Evolutionary conservation across 1,140 invertebrate genomes (phyloP), one percentile per base, ranked within the genome.

Genomic region (Tribolium castaneum): DNA sequence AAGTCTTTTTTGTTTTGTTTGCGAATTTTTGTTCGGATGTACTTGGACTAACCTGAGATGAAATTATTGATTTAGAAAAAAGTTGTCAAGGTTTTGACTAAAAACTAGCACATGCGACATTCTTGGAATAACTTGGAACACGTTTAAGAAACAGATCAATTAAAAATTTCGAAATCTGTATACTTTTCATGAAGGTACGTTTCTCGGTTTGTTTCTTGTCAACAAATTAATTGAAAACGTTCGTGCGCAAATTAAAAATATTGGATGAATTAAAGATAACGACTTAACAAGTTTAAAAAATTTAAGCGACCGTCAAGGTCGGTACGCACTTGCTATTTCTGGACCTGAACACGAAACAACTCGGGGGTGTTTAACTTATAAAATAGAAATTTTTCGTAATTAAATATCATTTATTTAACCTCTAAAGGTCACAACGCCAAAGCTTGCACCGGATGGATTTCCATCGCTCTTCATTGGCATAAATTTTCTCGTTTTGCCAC

Each of bases 71-170:
- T 54, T 54, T 54, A 22, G n/a, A n/a, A 45, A 59, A 19, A 66
- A 34, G n/a, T 66, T 10, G 25, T 66, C 59, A 66, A 66, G 59
- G 59, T 66, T 66, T 22, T 22, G 59, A 6, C 14, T n/a, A 66
- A 66, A 66, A 66, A 66, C 59, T 66, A 66, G 59, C 59, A 66
- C 59, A 66, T 22, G 14, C 59, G 30, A 66, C 59, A 66, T 66
- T 66, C 59, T 35, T 35, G 59, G 12, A 34, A 66, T 66, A 66
- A 12, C 30, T 34, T 45, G 7, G 39, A 45, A 45, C 39, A 45
- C 39, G 39, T 45, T 45, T 45, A 0, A 45, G 9, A 45, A 52
- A 52, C 13, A 52, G 16, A 52, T 52, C 51, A 45, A 45, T 45
- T 52, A 52, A 52, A 52, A 52, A 52, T 13, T 52, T 16, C 16